Base-by-base conservation (phyloP, 1,140 invertebrate genomes). In the Drosophila paulistorum region DNA sequence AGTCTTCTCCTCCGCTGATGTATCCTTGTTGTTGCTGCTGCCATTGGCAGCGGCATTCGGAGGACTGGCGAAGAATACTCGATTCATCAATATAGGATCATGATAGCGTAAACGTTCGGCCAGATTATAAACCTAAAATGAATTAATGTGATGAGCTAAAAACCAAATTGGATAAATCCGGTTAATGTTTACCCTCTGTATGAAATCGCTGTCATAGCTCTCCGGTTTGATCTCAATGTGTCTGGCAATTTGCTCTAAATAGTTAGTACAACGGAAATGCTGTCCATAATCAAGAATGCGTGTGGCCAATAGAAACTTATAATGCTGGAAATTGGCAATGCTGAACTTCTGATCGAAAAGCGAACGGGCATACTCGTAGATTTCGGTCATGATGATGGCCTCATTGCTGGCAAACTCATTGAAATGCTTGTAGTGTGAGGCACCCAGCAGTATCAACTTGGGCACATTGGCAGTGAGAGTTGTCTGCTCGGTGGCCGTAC, bases 311-410 rank as follows among this genome's bases (percentile, higher is more conserved):
- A 96, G 85, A 81, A 95, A 95, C 92, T 97, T 97, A 91, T 96
- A 97, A 48, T 94, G 93, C 94, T 97, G 95, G 79, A 97, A 94
- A 78, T 96, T 94, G 9, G 94, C 92, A 37, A 98, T 93, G 66
- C 94, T 93, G 83, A 96, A 97, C 42, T 94, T 93, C n/a, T 95
- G 94, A 81, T 96, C 95, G 71, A 95, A 96, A 35, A 99, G 94
- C 72, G 95, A 95, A 55, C 96, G 94, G 0, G 97, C 98, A 92
- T 98, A 99, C 92, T 99, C 98, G 91, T 98, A 99, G 61, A 98
- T 96, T 93, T 99, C 97, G 0, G 98, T 99, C 90, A 98, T 96
- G 93, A 98, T 97, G 59, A 99, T 96, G 4, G 97, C 97, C 91
- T 97, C 95, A 84, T 96, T 96, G 37, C 94, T 95, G 10, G 95